phyloP scores from a whole-genome alignment of 2,888 invertebrate genomes.

The Catocala nupta region DNA sequence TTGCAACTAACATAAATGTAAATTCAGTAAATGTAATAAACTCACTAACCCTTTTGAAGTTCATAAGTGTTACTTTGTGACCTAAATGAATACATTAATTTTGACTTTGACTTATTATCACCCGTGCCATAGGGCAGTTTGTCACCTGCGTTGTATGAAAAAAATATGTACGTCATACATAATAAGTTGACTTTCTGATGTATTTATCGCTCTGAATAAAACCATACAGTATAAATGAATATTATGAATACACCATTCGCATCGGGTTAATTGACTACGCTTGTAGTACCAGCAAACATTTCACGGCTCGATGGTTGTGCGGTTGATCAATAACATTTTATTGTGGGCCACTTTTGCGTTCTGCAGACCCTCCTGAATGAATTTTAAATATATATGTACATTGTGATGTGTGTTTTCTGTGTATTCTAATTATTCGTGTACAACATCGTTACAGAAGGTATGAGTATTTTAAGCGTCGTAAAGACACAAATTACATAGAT shows the following conservation, averaged over 20 bases:
- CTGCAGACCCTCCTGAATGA: background rate
- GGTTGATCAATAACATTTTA: constrained; percentile 26
- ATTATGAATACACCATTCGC: constrained; percentile 16
- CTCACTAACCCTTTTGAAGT: too few relatives aligned
- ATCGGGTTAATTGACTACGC: constrained; percentile 24
- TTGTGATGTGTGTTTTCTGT: background rate
- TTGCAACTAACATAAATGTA: too few relatives aligned
- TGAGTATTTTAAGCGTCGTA: too few relatives aligned
- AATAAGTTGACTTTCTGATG: background rate
- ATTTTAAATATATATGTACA: constrained; percentile 3
- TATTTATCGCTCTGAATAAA: background rate
- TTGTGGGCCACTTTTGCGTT: constrained; percentile 12
- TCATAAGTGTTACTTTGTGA: too few relatives aligned
- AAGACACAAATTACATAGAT: too few relatives aligned
- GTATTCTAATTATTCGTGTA: background rate
- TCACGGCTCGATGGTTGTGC: constrained; percentile 13
- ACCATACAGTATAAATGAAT: constrained; percentile 5
- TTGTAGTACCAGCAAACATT: constrained; percentile 15
- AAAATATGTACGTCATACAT: too few relatives aligned
- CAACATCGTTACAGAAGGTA: background rate
- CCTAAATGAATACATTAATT: too few relatives aligned
- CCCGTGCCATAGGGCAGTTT: too few relatives aligned
- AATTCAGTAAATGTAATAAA: too few relatives aligned
- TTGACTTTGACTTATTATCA: too few relatives aligned
- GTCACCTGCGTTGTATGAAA: too few relatives aligned